phyloP scores from a whole-genome alignment of 1,140 invertebrate species.

The Camponotus floridanus region DNA sequence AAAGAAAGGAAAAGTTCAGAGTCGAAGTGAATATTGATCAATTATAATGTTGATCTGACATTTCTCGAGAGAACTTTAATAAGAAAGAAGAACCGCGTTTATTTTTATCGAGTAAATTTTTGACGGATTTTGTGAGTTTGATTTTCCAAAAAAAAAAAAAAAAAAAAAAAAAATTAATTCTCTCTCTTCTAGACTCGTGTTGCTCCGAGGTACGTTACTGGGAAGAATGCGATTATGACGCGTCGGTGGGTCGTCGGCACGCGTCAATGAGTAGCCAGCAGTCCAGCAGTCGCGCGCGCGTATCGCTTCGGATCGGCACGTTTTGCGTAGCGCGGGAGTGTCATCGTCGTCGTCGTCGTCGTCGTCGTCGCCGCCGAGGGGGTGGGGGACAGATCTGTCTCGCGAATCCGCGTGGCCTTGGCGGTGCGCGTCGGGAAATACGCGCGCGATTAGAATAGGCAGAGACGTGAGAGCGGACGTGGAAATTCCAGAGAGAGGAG shows the following conservation, averaged over 20 bases:
- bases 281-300: conserved; percentile 26
- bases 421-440: conserved; percentile 30
- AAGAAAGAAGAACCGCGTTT: no score
- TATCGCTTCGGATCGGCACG: conserved; percentile 17
- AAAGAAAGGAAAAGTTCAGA: no score
- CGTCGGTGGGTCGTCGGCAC: conserved; percentile 48
- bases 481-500: conserved; percentile 31
- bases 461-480: background rate
- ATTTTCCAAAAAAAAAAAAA: no score
- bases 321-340: background rate
- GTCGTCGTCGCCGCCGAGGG: background rate
- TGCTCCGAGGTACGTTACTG: no score
- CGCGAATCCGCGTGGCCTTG: conserved; percentile 12
- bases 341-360: background rate
- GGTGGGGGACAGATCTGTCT: background rate
- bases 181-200: no score
- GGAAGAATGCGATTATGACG: background rate
- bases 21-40: no score
- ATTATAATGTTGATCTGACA: no score
- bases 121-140: no score
- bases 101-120: no score
- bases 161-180: no score
- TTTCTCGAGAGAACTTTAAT: no score
- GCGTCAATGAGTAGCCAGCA: conserved; percentile 1
- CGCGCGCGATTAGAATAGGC: conserved; percentile 36